Conservation (phyloP, 2,797 vertebrate species). For the Ataeniobius toweri region DNA sequence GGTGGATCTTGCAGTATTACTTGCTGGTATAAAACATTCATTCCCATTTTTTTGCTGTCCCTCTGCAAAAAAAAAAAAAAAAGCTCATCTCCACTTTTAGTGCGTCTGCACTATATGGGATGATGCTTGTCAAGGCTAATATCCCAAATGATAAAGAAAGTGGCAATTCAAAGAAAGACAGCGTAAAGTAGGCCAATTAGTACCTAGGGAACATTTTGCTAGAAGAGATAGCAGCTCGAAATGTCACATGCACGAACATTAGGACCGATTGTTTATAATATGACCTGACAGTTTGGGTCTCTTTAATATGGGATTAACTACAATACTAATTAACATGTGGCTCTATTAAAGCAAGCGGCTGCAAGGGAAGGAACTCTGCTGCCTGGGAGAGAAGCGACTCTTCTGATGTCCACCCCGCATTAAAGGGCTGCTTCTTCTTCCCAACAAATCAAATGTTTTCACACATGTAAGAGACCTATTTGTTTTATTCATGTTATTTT, state of each 20-base stretch:
- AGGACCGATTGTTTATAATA: constrained; percentile 84
- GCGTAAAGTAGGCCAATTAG: constrained; percentile 85
- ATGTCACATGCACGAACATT: constrained; percentile 78
- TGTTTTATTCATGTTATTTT: constrained; percentile 43
- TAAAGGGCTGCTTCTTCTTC: constrained; percentile 38
- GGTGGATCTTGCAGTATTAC: constrained; percentile 60
- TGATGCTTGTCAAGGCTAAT: constrained; percentile 80
- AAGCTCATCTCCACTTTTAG: constrained; percentile 45
- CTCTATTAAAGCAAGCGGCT: constrained; percentile 69
- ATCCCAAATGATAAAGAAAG: constrained; percentile 79
- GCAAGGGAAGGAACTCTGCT: constrained; percentile 47
- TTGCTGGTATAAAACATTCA: constrained; percentile 67
- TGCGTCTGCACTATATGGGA: constrained; percentile 60
- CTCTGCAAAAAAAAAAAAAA: constrained; percentile 47
- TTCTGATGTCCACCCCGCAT: constrained; percentile 36
- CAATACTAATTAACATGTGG: constrained; percentile 84
- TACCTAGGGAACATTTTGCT: constrained; percentile 83
- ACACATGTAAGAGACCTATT: constrained; percentile 46
- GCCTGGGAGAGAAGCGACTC: constrained; percentile 22
- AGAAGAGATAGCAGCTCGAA: constrained; percentile 78
- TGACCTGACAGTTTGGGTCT: constrained; percentile 85
- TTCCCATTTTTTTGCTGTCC: constrained; percentile 68
- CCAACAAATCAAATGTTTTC: constrained; percentile 59
- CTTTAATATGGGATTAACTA: constrained; percentile 85
- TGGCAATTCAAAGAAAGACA: constrained; percentile 78